These are phyloP conservation scores for Catonia carolina DNA, from an alignment of 2,888 invertebrate species.

Conservation along the genomic window DNA sequence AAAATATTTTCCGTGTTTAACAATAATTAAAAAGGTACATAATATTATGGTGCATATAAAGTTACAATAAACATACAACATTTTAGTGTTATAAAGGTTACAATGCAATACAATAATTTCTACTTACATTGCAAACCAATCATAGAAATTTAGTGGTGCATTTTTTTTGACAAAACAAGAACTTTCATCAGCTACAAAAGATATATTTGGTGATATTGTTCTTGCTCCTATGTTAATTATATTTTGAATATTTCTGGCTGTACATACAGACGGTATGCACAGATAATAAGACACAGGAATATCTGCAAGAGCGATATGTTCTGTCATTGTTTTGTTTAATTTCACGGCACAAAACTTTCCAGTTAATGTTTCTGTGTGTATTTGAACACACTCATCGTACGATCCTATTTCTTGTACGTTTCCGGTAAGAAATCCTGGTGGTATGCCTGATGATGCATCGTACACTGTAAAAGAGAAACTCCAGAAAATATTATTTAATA, in stretches of 20 bases:
- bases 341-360: neutral
- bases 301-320: neutral
- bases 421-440: neutral
- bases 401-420: slow-evolving; percentile 4
- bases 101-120: too few species aligned
- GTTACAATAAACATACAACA: too few species aligned
- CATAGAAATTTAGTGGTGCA: neutral
- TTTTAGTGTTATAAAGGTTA: too few species aligned
- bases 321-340: neutral
- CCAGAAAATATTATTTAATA: too few species aligned
- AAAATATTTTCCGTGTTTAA: too few species aligned
- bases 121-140: slow-evolving; percentile 10
- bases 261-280: neutral
- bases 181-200: neutral
- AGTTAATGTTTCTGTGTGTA: neutral
- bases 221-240: neutral
- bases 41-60: too few species aligned
- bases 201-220: neutral
- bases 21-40: too few species aligned
- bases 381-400: neutral
- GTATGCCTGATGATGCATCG: neutral
- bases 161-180: neutral
- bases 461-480: slow-evolving; percentile 5
- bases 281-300: neutral
- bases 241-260: neutral